Base-by-base conservation (phyloP, 2,113 vertebrate species). In the Harpagus bidentatus region DNA sequence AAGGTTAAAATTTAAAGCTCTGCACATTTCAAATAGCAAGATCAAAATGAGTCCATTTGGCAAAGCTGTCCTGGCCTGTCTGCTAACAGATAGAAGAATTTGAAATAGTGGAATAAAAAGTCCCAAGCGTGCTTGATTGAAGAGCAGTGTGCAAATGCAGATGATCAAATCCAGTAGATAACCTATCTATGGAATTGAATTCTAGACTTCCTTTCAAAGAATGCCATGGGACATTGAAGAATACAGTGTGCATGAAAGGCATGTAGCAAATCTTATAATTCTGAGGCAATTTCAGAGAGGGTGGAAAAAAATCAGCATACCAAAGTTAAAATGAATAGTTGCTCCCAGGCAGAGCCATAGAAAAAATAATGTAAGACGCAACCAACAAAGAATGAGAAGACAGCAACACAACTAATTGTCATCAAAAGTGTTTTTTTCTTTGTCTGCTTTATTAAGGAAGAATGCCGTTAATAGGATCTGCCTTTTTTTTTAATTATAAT, bases 131-230 rank as follows among this genome's bases (percentile, higher is more conserved):
- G 32, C 83, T 89, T 94, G 91, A 95, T 89, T 95, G 93, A 95
- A 96, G 73, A 91, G 77, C 86, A 85, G 52, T 45, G 83, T 95
- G 77, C 52, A 95, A 95, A 82, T 56, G 65, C 38, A 93, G 83
- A 76, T 91, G 66, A 93, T 93, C 86, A 91, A 93, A 86, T 61
- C 12, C 7, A 89, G 77, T 87, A 95, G 94, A 89, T 94, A 95
- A 92, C 70, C 65, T 91, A 72, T 92, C 72, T 79, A 56, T 74
- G 66, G 76, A 95, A 95, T 72, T 96, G 95, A 96, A 95, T 95
- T 92, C 53, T 92, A 82, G 70, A 85, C 20, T 91, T 96, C 62
- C 53, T 93, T 69, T 91, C 84, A 80, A 89, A 89, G 40, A 91
- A 73, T 48, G 25, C 36, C 36, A n/a, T n/a, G 28, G 16, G 40